These are phyloP conservation scores for Stichodactyla mertensii DNA, from an alignment of 64 coral and sea anemone species.

Conservation along the genomic window DNA sequence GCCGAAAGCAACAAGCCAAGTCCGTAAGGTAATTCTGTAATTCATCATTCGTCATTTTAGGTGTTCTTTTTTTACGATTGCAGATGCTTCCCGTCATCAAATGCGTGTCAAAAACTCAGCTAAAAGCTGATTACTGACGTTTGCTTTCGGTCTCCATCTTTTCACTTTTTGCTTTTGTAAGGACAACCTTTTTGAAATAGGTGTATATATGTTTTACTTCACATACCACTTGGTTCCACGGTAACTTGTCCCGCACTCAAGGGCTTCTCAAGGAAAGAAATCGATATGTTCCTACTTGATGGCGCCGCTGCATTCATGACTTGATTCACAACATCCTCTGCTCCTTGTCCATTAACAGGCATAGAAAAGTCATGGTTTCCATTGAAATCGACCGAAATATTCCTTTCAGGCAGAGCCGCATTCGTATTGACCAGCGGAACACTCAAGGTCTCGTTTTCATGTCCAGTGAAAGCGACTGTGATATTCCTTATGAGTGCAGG, in stretches of 20 bases:
- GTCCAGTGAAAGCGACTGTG: slow-evolving; percentile 13
- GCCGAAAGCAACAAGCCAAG: no score
- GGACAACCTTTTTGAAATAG: no score
- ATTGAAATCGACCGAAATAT: slow-evolving; percentile 26
- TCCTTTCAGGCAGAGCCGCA: slow-evolving; percentile 11
- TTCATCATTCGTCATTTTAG: no score
- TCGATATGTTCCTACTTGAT: not conserved
- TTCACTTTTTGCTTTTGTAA: no score
- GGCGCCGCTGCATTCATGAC: not conserved
- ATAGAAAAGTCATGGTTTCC: slow-evolving; percentile 14
- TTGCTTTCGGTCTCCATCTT: no score
- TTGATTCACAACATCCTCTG: not conserved
- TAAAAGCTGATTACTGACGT: no score
- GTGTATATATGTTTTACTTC: not conserved
- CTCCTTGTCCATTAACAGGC: slow-evolving; percentile 9
- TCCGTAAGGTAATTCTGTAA: no score
- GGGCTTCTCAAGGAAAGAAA: slow-evolving; percentile 8
- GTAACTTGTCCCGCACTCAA: not conserved
- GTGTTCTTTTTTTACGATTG: no score
- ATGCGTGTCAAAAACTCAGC: no score
- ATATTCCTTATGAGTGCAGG: not conserved
- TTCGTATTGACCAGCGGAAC: slow-evolving; percentile 24
- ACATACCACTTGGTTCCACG: not conserved
- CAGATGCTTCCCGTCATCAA: no score
- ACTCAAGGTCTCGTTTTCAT: slow-evolving; percentile 31